Evolutionary conservation across 2,113 vertebrate genomes (phyloP).

Genomic region (Phyllopteryx taeniolatus): DNA sequence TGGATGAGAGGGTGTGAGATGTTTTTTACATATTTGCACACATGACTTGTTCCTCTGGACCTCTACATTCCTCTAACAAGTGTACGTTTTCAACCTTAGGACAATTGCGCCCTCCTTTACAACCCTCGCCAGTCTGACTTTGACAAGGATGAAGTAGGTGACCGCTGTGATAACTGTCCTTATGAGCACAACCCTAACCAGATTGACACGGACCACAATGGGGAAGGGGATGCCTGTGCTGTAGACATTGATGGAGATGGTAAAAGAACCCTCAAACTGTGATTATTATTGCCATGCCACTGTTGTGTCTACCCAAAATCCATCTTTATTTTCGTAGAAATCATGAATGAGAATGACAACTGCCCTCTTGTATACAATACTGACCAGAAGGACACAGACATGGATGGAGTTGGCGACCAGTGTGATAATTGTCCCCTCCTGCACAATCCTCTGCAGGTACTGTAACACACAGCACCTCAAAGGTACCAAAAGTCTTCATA

Average conservation of each 20-base stretch:
- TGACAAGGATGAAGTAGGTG: conserved; percentile 95
- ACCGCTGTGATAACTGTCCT: conserved; percentile 95
- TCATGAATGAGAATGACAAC: conserved; percentile 93
- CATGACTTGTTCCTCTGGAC: not conserved
- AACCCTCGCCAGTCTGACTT: conserved; percentile 95
- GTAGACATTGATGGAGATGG: conserved; percentile 96
- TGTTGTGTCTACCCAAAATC: not conserved
- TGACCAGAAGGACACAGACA: conserved; percentile 91
- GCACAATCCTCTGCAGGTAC: conserved; percentile 88
- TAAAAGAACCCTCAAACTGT: conserved; percentile 54
- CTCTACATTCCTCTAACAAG: conserved; percentile 7
- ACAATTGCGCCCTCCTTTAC: conserved; percentile 93
- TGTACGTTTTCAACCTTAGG: conserved; percentile 64
- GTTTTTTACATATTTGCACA: not conserved
- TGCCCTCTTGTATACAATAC: conserved; percentile 95
- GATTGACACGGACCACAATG: conserved; percentile 91
- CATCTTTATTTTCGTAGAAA: conserved; percentile 65
- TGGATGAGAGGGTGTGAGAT: conserved; percentile 84
- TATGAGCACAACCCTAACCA: conserved; percentile 94
- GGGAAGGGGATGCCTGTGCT: conserved; percentile 91
- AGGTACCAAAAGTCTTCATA: not conserved
- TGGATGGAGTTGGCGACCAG: conserved; percentile 93
- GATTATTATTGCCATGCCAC: not conserved
- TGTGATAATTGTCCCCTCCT: conserved; percentile 95
- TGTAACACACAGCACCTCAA: not conserved